A percentile compares a stretch with the other conserved stretches of the same genome.
Conservation (phyloP, 2,888 invertebrate species). For the Peribatodes rhomboidaria region DNA sequence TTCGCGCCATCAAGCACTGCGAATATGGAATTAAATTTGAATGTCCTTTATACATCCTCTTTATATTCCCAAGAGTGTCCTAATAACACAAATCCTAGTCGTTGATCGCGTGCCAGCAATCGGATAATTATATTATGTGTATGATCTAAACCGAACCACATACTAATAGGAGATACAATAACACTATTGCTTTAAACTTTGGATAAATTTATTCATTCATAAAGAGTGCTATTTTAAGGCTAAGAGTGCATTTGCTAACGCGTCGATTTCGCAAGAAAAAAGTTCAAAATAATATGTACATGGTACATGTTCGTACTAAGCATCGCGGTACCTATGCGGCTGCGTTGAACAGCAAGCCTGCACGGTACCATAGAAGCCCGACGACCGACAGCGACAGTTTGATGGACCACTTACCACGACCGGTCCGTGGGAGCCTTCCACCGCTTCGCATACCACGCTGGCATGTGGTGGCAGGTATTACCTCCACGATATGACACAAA, state of each 20-base stretch:
- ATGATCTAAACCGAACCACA: no score
- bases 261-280: no score
- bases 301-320: background rate
- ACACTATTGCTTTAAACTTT: no score
- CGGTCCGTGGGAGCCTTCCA: slow-evolving; percentile 71
- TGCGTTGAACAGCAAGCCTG: slow-evolving; percentile 3
- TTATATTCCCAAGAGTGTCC: slow-evolving; percentile 14
- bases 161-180: no score
- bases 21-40: slow-evolving; percentile 23
- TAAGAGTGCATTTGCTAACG: no score
- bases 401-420: slow-evolving; percentile 70
- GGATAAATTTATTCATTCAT: no score
- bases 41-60: background rate
- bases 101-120: background rate
- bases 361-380: slow-evolving; percentile 16
- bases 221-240: no score
- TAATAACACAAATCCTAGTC: slow-evolving; percentile 50
- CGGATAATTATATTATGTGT: background rate
- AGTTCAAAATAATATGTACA: no score
- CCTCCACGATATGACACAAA: background rate
- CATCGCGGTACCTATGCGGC: slow-evolving; percentile 7
- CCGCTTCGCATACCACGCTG: slow-evolving; percentile 59
- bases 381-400: slow-evolving; percentile 51
- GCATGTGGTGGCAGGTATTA: slow-evolving; percentile 4
- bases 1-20: slow-evolving; percentile 3